phyloP scores from a whole-genome alignment of 2,888 invertebrate species.

The Brachyptera risi region DNA sequence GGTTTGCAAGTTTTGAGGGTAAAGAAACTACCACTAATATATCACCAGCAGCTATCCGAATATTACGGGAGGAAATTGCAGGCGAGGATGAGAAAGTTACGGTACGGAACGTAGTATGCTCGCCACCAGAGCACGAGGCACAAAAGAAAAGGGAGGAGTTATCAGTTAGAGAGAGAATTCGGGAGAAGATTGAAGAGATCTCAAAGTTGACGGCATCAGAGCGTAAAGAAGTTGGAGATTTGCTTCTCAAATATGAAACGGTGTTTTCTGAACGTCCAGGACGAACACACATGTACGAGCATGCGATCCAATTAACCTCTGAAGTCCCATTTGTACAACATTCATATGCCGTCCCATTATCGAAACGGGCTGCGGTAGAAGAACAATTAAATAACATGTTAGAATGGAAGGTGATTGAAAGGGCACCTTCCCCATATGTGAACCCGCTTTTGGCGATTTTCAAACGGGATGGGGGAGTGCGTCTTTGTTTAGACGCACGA shows the following conservation, averaged over 20 bases:
- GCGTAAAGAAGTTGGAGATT: background rate
- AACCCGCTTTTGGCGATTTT: conserved; percentile 15
- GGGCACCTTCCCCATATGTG: background rate
- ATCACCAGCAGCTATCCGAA: too few relatives aligned
- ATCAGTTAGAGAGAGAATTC: too few relatives aligned
- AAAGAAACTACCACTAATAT: too few relatives aligned
- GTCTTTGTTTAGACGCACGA: conserved; percentile 20
- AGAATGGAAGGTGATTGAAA: conserved; percentile 12
- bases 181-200: background rate
- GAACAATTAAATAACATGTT: background rate
- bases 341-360: background rate
- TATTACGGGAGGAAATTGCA: too few relatives aligned
- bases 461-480: conserved; percentile 19
- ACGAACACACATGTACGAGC: background rate
- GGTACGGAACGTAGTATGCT: too few relatives aligned
- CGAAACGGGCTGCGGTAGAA: background rate
- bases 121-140: too few relatives aligned
- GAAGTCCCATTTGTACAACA: background rate
- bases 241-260: background rate
- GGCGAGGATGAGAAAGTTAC: too few relatives aligned
- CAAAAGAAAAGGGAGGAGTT: background rate
- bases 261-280: background rate
- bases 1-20: too few relatives aligned
- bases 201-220: background rate
- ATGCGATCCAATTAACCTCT: background rate